phyloP scores from a whole-genome alignment of 2,797 vertebrate genomes.

The Coregonus suidteri region DNA sequence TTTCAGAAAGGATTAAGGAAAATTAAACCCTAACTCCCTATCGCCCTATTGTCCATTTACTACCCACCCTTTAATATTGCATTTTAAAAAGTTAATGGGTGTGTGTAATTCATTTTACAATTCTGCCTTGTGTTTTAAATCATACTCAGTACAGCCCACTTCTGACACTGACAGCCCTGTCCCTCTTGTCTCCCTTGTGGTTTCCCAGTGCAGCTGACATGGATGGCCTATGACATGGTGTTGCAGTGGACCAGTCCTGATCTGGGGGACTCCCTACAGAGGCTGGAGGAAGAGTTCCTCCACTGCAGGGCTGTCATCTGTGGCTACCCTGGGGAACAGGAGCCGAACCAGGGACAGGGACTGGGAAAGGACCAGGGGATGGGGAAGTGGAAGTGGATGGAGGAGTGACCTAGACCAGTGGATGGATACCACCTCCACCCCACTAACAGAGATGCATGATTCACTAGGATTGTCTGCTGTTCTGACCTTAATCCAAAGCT shows the following conservation, averaged over 20 bases:
- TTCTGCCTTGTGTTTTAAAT: not conserved
- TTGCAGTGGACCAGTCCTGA: conserved; percentile 78
- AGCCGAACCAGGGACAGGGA: not conserved
- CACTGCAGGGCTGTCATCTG: conserved; percentile 71
- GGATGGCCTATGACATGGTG: conserved; percentile 85
- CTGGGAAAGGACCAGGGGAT: not conserved
- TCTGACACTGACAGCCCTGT: not conserved
- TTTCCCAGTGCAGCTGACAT: conserved; percentile 79
- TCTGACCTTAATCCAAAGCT: not conserved
- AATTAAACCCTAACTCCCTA: not conserved
- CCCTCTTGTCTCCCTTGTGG: conserved; percentile 6
- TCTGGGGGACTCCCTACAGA: conserved; percentile 64
- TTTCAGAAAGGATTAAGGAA: not conserved
- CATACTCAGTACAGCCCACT: not conserved
- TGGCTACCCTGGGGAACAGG: conserved; percentile 16
- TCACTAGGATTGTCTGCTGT: not conserved
- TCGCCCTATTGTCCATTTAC: not conserved
- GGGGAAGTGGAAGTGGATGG: not conserved
- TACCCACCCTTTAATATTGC: not conserved
- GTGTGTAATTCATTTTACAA: not conserved
- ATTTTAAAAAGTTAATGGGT: too few relatives aligned
- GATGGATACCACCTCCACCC: not conserved
- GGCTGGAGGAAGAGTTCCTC: conserved; percentile 73
- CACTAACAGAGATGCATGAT: not conserved
- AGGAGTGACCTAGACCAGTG: not conserved